Base-by-base conservation (phyloP, 2,888 invertebrate genomes). In the Callinectes sapidus region DNA sequence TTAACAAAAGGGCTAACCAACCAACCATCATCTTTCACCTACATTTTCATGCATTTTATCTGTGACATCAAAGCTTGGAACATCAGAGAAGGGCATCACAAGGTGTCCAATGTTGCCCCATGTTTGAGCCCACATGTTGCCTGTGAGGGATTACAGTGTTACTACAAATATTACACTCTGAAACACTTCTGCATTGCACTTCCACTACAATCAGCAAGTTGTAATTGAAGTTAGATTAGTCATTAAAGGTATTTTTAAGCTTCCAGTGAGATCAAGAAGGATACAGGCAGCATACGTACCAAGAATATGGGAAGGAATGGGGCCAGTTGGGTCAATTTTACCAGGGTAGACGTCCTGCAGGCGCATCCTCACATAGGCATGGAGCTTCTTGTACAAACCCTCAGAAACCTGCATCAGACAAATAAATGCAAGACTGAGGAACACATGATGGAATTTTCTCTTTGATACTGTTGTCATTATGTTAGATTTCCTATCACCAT, bases 121-220 rank as follows among this genome's bases (percentile, higher is more conserved):
- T 28, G 95, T 94, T 93, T 96, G 96, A 5, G 95, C 96, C 95
- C 96, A 96, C 96, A 96, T 96, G 94, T 96, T 95, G 35, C 96
- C 96, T 96, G 90, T 5, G 18, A 23, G 23, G 39, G 18, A 71
- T 18, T 10, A 71, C n/a, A 28, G 28, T 28, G 71, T 71, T 28
- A 28, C n/a, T 71, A 71, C 8, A 18, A 5, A 48, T n/a, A n/a
- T 10, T 48, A 48, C 10, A 48, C 10, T 48, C 10, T 6, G 48
- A 48, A 48, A 48, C 48, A 48, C 48, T 48, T 48, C 48, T 48
- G 48, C 10, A 0, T 10, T 48, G 10, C 3, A 48, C 48, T 48
- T 48, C 48, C 10, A 48, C 48, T 48, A 48, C 48, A 48, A 8
- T 48, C 48, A 6, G 10, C 8, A 48, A 10, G 48, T 8, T 8